phyloP scores from a whole-genome alignment of 1,140 invertebrate species.

The Drosophila leontia region DNA sequence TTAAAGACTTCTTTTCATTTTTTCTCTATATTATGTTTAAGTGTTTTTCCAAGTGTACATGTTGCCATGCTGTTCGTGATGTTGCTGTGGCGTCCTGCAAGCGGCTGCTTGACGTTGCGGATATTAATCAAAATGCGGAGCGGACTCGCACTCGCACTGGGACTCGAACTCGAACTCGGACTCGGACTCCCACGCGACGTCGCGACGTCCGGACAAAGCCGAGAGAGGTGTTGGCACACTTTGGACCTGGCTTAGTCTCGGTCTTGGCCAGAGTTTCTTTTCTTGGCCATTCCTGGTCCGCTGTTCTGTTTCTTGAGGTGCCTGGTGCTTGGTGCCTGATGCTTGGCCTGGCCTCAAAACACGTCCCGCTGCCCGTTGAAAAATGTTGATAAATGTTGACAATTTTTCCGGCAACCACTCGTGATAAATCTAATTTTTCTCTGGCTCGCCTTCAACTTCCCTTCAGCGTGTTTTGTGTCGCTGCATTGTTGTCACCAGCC shows the following conservation, averaged over 20 bases:
- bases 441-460: slow-evolving; percentile 44
- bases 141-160: slow-evolving; percentile 16
- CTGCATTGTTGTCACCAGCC: slow-evolving; percentile 63
- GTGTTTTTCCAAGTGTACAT: neutral
- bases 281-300: slow-evolving; percentile 15
- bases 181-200: slow-evolving; percentile 34
- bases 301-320: slow-evolving; percentile 37
- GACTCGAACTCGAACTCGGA: slow-evolving; percentile 8
- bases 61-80: slow-evolving; percentile 32
- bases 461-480: slow-evolving; percentile 29
- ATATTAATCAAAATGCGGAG: slow-evolving; percentile 78
- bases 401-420: slow-evolving; percentile 84
- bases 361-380: slow-evolving; percentile 74
- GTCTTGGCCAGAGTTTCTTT: slow-evolving; percentile 57
- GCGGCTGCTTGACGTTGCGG: slow-evolving; percentile 59
- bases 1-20: neutral
- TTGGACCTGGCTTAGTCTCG: slow-evolving; percentile 58
- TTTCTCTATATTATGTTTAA: neutral
- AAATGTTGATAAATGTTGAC: slow-evolving; percentile 85
- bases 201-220: slow-evolving; percentile 17
- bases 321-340: slow-evolving; percentile 14
- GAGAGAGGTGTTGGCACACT: slow-evolving; percentile 62
- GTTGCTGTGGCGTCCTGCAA: slow-evolving; percentile 37
- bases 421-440: slow-evolving; percentile 84
- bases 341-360: slow-evolving; percentile 52